Percentiles rank a stretch among this genome's conserved stretches.
Conservation (phyloP, 2,797 vertebrate genomes). For the Micropoecilia bifurca region DNA sequence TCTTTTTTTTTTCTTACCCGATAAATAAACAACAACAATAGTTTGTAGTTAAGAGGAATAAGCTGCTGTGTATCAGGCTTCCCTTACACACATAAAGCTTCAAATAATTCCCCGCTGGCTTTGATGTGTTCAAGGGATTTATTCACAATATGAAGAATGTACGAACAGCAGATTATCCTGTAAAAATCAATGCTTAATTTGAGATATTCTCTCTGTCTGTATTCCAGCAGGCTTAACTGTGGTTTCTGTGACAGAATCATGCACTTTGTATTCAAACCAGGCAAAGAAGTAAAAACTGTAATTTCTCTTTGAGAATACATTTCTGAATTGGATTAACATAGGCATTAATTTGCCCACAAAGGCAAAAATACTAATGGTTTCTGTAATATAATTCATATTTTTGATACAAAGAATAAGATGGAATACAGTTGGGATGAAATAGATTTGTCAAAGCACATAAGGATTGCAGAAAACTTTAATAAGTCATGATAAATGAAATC, state of each 20-base stretch:
- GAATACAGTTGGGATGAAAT: neutral
- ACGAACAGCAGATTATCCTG: slow-evolving; percentile 24
- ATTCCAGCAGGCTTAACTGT: neutral
- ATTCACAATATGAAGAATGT: slow-evolving; percentile 11
- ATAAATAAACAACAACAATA: slow-evolving; percentile 6
- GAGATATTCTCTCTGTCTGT: slow-evolving; percentile 6
- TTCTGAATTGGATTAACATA: slow-evolving; percentile 16
- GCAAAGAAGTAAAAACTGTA: neutral
- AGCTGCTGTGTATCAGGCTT: slow-evolving; percentile 11
- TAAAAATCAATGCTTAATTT: slow-evolving; percentile 19
- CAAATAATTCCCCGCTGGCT: slow-evolving; percentile 9
- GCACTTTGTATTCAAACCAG: slow-evolving; percentile 4
- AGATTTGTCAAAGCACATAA: neutral
- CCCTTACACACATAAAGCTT: neutral
- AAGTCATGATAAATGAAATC: neutral
- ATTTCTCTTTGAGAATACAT: slow-evolving; percentile 11
- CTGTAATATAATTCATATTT: neutral
- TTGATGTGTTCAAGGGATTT: slow-evolving; percentile 18
- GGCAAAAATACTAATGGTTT: slow-evolving; percentile 1
- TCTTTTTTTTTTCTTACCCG: neutral
- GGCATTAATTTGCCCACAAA: slow-evolving; percentile 4
- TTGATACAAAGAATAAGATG: neutral
- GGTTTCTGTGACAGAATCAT: slow-evolving; percentile 5
- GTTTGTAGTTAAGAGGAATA: slow-evolving; percentile 6
- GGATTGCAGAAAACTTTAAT: neutral